Evolutionary conservation across 2,888 invertebrate species (phyloP).

Genomic region (Odontocerum albicorne): DNA sequence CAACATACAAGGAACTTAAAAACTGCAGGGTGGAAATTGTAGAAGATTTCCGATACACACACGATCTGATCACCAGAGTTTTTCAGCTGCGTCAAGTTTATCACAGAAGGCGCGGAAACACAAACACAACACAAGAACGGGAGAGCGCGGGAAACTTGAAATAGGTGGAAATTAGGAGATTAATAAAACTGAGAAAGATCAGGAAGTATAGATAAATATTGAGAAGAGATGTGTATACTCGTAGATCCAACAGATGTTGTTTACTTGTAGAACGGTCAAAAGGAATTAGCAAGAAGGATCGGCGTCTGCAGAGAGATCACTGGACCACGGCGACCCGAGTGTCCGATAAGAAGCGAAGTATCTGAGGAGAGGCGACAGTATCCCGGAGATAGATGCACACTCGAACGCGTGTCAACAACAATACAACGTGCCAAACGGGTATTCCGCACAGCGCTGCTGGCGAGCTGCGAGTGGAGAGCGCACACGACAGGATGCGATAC

Average conservation of each 20-base stretch:
- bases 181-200: no score
- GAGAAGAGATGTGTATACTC: background rate
- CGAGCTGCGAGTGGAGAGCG: no score
- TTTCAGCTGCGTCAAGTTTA: no score
- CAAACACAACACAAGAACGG: conserved; percentile 2
- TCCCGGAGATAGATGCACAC: background rate
- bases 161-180: background rate
- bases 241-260: background rate
- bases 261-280: background rate
- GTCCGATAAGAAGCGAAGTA: background rate
- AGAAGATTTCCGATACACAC: no score
- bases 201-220: no score
- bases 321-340: background rate
- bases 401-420: no score
- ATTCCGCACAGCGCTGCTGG: background rate
- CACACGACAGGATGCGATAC: no score
- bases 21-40: no score
- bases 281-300: background rate
- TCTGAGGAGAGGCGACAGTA: background rate
- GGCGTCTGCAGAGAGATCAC: background rate
- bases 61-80: no score
- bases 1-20: conserved; percentile 9
- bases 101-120: background rate
- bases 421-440: no score
- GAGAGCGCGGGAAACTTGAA: conserved; percentile 3